A percentile compares a stretch with the other conserved stretches of the same genome.
These are phyloP conservation scores for Orthonychiurus folsomi DNA, from an alignment of 2,888 invertebrate genomes.

Conservation along the genomic window DNA sequence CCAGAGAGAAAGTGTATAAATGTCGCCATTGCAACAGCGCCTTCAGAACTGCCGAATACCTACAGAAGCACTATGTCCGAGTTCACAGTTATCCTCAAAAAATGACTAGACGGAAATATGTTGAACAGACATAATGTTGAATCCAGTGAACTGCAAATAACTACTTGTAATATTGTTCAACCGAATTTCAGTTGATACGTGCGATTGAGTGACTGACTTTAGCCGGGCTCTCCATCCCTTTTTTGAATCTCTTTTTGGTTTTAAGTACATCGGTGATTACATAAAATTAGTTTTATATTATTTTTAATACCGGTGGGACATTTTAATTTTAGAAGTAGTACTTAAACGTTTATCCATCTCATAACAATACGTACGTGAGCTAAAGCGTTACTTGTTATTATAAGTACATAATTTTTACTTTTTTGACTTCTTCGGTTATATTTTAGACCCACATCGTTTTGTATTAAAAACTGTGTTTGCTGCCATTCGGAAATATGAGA, in stretches of 20 bases:
- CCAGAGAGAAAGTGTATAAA: slow-evolving; percentile 41
- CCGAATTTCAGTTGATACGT: too few species aligned
- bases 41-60: slow-evolving; percentile 43
- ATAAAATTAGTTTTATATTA: background rate
- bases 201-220: too few species aligned
- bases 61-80: slow-evolving; percentile 43
- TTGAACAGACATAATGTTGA: slow-evolving; percentile 15
- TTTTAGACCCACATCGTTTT: background rate
- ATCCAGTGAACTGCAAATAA: slow-evolving; percentile 1
- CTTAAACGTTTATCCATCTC: background rate
- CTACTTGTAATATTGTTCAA: background rate
- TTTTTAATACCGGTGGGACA: background rate
- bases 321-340: background rate
- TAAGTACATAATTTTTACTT: background rate
- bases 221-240: slow-evolving; percentile 1
- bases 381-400: too few species aligned
- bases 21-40: slow-evolving; percentile 42
- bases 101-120: slow-evolving; percentile 40
- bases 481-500: too few species aligned
- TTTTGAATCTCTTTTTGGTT: background rate
- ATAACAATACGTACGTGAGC: background rate
- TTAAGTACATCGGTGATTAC: background rate
- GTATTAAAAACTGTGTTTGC: background rate
- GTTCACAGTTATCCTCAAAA: slow-evolving; percentile 43
- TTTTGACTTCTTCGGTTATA: background rate